Evolutionary conservation across 2,113 vertebrate genomes (phyloP), one percentile per base, ranked within the genome.

Genomic region (Pelobates fuscus): DNA sequence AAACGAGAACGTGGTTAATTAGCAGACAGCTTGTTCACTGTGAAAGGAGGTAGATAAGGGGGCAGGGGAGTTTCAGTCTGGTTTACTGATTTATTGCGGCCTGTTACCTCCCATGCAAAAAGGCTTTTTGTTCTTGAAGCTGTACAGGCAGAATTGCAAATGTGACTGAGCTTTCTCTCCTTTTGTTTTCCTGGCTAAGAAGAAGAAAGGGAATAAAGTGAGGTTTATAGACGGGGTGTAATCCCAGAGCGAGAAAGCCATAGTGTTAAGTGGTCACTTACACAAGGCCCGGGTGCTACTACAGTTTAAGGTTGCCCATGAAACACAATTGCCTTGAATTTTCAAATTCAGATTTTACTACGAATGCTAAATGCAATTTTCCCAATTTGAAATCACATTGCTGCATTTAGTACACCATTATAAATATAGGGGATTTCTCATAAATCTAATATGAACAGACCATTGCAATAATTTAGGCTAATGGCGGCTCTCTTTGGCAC

Each of bases 151-250:
- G 67, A 81, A 77, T 37, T 67, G 69, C 71, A 63, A 60, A 70
- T 77, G 68, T 67, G 62, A 79, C 66, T 72, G 64, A n/a, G 20
- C 55, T 71, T 77, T 78, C 29, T 17, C 21, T 37, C 68, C 67
- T 81, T 88, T 89, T 88, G 86, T 87, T 88, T 82, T 77, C 54
- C 63, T 2, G 2, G 17, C 84, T 82, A 79, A 83, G 86, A 81
- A 80, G 80, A 70, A 20, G 84, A 81, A 84, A 66, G 81, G 80
- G 81, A 79, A 75, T 80, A 71, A 81, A 84, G 83, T 81, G 83
- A 86, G 84, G 83, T 66, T 74, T 66, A 65, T 21, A 32, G 23
- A 60, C 49, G 12, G 25, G 41, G 37, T 32, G 17, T n/a, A 11
- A 12, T 5, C 71, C 30, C 49, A 11, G 17, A 20, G 32, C 5